A percentile compares a stretch with the other conserved stretches of the same genome.
These are phyloP conservation scores for Drosophila prolongata DNA, from an alignment of 2,888 invertebrate genomes.

Conservation along the genomic window DNA sequence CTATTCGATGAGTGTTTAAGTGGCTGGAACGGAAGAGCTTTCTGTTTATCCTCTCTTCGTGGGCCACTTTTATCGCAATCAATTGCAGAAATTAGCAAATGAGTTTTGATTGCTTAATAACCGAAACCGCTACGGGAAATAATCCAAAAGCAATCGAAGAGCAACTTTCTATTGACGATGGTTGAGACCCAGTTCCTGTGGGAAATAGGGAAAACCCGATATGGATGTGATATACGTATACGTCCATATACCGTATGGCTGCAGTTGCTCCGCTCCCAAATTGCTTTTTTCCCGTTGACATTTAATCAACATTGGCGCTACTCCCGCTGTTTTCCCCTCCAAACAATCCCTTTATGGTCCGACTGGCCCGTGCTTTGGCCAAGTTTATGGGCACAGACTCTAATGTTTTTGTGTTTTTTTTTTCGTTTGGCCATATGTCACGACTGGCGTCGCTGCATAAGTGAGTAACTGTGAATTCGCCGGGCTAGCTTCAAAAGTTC, in stretches of 20 bases:
- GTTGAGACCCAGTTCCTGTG: constrained; percentile 5
- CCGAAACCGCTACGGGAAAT: constrained; percentile 24
- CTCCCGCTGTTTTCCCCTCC: constrained; percentile 13
- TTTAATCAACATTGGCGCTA: constrained; percentile 45
- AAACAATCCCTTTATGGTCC: constrained; percentile 33
- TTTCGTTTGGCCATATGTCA: constrained; percentile 33
- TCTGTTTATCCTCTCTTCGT: not conserved
- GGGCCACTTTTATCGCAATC: constrained; percentile 23
- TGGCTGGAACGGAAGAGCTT: constrained; percentile 38
- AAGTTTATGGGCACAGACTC: constrained; percentile 37
- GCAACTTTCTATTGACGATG: constrained; percentile 24
- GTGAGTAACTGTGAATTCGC: constrained; percentile 41
- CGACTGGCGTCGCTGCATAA: constrained; percentile 40
- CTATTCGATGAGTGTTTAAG: constrained; percentile 36
- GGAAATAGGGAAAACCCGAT: constrained; percentile 1
- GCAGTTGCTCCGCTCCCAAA: constrained; percentile 9
- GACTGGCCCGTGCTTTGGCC: constrained; percentile 35
- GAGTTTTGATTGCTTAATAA: constrained; percentile 37
- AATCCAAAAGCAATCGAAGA: constrained; percentile 8
- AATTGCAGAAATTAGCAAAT: constrained; percentile 27
- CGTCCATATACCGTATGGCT: not conserved
- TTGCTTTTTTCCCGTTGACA: constrained; percentile 42
- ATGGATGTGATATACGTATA: constrained; percentile 5
- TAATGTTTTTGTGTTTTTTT: constrained; percentile 20
- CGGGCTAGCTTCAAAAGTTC: constrained; percentile 22